Evolutionary conservation across 2,113 vertebrate species (phyloP), one percentile per base, ranked within the genome.

Genomic region (Kryptolebias marmoratus): DNA sequence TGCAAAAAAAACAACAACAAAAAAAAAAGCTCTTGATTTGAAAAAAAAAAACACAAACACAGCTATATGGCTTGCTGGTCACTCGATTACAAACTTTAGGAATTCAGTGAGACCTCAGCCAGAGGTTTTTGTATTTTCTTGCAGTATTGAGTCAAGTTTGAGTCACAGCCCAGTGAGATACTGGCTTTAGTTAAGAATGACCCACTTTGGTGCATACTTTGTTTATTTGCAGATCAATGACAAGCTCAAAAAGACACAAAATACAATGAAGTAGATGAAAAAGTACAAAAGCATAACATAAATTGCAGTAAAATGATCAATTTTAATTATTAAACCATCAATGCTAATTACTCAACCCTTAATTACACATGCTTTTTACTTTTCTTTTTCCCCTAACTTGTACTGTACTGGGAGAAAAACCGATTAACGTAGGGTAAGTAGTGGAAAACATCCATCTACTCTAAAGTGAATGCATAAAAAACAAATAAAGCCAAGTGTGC

Each of bases 281-380:
- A 59, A n/a, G 2, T 32, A 39, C 3, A 32, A 14, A 4, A 48
- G 44, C 6, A 47, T 22, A 61, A 64, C 8, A 9, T n/a, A 60
- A 67, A 28, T 13, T 22, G 48, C 11, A 6, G 31, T 27, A 48
- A 32, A 68, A 74, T 52, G 66, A 74, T 77, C 52, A 48, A 32
- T 64, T 57, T 53, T 14, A 77, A 80, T 73, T 54, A 57, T 60
- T 14, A 9, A 39, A 11, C 27, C 27, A 72, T 77, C 55, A 52
- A 47, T 64, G 49, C 45, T 13, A 80, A 75, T 73, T 50, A 62
- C 48, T 63, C 15, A 36, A 59, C 7, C 11, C 6, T 31, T 66
- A 62, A 32, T 32, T 14, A 57, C 56, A 12, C 22, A 8, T 62
- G 5, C 5, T 47, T 28, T 28, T 9, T 45, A 2, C 6, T 28